phyloP scores from a whole-genome alignment of 2,113 vertebrate genomes.

The Opisthocomus hoazin region DNA sequence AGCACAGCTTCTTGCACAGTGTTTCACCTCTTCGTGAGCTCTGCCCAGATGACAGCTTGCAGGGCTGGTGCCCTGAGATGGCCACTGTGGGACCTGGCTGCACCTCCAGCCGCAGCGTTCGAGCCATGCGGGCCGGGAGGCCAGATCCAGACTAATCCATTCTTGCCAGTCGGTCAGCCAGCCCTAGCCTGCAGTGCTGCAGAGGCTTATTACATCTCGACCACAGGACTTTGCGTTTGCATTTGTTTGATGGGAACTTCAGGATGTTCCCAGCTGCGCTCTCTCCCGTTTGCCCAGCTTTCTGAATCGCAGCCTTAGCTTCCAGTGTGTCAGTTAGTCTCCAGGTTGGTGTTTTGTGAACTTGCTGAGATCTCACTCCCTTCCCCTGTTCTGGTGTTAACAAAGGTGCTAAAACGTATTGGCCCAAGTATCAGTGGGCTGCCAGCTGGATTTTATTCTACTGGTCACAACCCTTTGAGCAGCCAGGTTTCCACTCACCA shows the following conservation, averaged over 20 bases:
- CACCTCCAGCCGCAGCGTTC: neutral
- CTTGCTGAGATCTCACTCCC: neutral
- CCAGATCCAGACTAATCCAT: neutral
- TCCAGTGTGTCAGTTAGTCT: neutral
- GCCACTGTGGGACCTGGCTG: neutral
- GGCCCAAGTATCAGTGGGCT: neutral
- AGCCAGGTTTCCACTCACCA: neutral
- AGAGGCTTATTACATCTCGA: neutral
- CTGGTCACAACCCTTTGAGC: neutral
- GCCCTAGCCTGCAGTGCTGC: neutral
- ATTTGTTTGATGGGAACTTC: neutral
- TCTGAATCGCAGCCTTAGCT: neutral
- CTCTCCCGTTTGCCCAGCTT: neutral
- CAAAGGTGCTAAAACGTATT: neutral
- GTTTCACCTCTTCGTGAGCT: neutral
- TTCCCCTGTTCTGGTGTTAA: neutral
- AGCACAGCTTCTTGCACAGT: neutral
- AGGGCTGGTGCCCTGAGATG: no score
- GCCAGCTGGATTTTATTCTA: neutral
- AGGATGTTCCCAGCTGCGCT: neutral
- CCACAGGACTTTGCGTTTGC: neutral
- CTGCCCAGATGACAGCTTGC: neutral
- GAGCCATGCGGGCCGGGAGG: neutral
- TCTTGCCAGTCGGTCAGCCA: neutral
- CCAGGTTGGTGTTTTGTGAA: neutral